These are phyloP conservation scores for Drosophila willistoni DNA, from an alignment of 1,140 invertebrate genomes.

Conservation along the genomic window DNA sequence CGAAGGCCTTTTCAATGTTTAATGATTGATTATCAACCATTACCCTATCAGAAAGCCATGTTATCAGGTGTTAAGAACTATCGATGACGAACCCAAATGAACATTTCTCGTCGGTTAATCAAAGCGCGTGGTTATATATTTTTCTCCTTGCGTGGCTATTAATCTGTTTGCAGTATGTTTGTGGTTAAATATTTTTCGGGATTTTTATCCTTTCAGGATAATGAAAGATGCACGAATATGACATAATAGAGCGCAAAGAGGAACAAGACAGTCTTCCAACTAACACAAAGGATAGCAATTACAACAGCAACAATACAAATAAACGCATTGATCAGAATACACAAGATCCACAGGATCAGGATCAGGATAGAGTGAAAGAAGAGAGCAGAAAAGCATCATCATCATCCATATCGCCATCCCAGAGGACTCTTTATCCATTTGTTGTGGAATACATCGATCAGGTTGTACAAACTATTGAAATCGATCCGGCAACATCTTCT, in stretches of 20 bases:
- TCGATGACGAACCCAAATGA: constrained; percentile 32
- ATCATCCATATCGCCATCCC: not conserved
- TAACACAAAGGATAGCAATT: constrained; percentile 37
- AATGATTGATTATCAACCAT: constrained; percentile 57
- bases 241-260: constrained; percentile 72
- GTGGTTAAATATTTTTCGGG: not conserved
- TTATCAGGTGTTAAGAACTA: constrained; percentile 38
- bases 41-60: constrained; percentile 54
- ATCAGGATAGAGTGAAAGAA: not conserved
- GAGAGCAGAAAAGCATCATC: not conserved
- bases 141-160: not conserved
- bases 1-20: constrained; percentile 31
- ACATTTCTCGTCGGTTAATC: constrained; percentile 33
- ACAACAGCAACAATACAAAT: constrained; percentile 15
- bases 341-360: constrained; percentile 12
- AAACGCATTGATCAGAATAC: constrained; percentile 17
- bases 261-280: constrained; percentile 76
- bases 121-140: constrained; percentile 24
- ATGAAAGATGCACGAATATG: constrained; percentile 83
- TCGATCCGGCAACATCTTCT: not conserved
- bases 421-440: constrained; percentile 22
- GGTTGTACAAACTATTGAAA: constrained; percentile 14
- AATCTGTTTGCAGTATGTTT: constrained; percentile 19
- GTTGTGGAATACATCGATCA: constrained; percentile 34
- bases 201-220: constrained; percentile 55